Percentiles rank a stretch among this genome's conserved stretches.
Conservation (phyloP, 2,797 vertebrate species). For the Geotrypetes seraphini region DNA sequence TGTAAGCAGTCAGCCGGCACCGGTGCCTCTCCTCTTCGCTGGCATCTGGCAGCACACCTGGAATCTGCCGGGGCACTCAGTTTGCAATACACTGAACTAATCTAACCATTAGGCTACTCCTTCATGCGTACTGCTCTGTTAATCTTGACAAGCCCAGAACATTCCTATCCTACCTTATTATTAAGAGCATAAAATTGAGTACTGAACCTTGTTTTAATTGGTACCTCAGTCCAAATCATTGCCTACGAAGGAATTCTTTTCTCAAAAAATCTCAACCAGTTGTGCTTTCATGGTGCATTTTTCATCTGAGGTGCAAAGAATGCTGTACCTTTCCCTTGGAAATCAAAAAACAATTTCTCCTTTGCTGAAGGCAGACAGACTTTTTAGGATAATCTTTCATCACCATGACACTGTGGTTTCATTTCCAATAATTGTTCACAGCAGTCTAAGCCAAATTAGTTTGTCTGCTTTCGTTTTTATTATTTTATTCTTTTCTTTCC, state of each 20-base stretch:
- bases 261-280: constrained; percentile 9
- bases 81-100: no score
- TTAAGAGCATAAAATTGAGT: no score
- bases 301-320: constrained; percentile 2
- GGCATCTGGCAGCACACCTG: no score
- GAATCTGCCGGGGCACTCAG: no score
- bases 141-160: no score
- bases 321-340: neutral
- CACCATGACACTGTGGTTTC: neutral
- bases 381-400: neutral
- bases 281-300: neutral
- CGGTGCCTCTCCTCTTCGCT: no score
- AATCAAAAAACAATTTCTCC: neutral
- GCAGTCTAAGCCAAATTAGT: neutral
- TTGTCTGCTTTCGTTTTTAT: neutral
- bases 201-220: neutral
- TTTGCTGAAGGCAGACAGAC: neutral
- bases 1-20: no score
- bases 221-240: no score
- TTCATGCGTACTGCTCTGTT: no score
- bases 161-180: no score
- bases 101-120: no score
- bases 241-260: neutral
- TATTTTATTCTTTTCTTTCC: no score
- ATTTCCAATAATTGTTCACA: neutral